Evolutionary conservation across 1,140 invertebrate genomes (phyloP).

Genomic region (Drosophila bipectinata): DNA sequence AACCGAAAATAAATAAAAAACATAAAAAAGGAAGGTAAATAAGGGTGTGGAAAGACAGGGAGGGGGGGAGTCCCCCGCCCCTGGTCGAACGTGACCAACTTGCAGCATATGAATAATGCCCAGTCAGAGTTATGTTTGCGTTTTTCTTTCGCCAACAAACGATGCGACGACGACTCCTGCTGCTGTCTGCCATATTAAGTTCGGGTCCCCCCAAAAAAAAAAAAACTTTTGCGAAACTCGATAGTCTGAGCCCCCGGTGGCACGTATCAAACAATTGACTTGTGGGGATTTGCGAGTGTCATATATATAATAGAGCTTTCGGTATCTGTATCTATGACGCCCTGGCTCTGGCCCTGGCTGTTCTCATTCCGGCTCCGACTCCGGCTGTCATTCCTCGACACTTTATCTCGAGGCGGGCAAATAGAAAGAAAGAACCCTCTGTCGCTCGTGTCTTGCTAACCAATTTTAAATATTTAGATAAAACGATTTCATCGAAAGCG

Average conservation of each 20-base stretch:
- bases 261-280: conserved; percentile 59
- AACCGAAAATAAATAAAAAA: conserved; percentile 13
- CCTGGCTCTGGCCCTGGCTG: conserved; percentile 24
- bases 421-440: conserved; percentile 23
- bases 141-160: conserved; percentile 4
- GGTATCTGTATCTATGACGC: conserved; percentile 31
- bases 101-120: conserved; percentile 54
- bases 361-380: conserved; percentile 23
- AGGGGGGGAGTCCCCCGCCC: conserved; percentile 19
- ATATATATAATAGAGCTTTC: conserved; percentile 39
- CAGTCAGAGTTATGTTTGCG: conserved; percentile 33
- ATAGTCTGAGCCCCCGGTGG: conserved; percentile 39
- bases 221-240: conserved; percentile 45
- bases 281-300: conserved; percentile 46
- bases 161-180: conserved; percentile 7
- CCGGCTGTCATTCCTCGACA: conserved; percentile 28
- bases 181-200: conserved; percentile 48
- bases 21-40: background rate
- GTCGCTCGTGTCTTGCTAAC: conserved; percentile 52
- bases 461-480: conserved; percentile 81
- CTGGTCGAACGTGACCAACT: conserved; percentile 55
- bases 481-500: conserved; percentile 43
- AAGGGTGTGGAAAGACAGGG: background rate
- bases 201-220: conserved; percentile 9
- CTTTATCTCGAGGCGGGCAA: conserved; percentile 40